phyloP scores from a whole-genome alignment of 2,888 invertebrate genomes.

The Scrobipalpa costella region DNA sequence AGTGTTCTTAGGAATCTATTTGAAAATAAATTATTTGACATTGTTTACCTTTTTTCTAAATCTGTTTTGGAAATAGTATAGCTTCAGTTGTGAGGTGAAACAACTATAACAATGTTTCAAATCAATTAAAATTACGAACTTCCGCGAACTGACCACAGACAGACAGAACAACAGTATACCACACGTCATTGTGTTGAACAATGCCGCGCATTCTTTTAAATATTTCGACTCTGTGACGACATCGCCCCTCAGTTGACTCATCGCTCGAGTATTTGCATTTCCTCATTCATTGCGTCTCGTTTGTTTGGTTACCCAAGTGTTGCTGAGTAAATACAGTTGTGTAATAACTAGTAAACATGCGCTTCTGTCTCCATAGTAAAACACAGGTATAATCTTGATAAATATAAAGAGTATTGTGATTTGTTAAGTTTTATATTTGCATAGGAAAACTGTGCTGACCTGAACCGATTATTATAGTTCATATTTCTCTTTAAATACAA shows the following conservation, averaged over 20 bases:
- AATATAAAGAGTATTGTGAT: background rate
- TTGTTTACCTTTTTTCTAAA: too few relatives aligned
- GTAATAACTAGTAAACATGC: slow-evolving; percentile 2
- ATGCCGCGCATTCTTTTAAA: slow-evolving; percentile 28
- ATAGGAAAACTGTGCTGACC: background rate
- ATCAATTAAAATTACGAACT: slow-evolving; percentile 21
- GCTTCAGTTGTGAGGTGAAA: too few relatives aligned
- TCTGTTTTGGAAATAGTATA: too few relatives aligned
- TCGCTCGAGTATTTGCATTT: slow-evolving; percentile 14
- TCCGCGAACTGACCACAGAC: slow-evolving; percentile 22
- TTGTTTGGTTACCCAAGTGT: slow-evolving; percentile 2
- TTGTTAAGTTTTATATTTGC: background rate
- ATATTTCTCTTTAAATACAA: too few relatives aligned
- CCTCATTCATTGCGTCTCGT: slow-evolving; percentile 19
- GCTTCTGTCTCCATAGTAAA: background rate
- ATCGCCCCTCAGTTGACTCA: slow-evolving; percentile 24
- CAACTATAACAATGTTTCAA: slow-evolving; percentile 5
- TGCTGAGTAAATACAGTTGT: background rate
- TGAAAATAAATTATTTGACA: too few relatives aligned
- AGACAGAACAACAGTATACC: background rate
- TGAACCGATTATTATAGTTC: background rate
- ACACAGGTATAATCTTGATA: background rate
- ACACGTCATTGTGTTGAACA: slow-evolving; percentile 17
- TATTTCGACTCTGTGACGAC: slow-evolving; percentile 25
- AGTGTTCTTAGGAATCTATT: too few relatives aligned